These are phyloP conservation scores for Ectropis grisescens DNA, from an alignment of 1,140 invertebrate species.

Conservation along the genomic window DNA sequence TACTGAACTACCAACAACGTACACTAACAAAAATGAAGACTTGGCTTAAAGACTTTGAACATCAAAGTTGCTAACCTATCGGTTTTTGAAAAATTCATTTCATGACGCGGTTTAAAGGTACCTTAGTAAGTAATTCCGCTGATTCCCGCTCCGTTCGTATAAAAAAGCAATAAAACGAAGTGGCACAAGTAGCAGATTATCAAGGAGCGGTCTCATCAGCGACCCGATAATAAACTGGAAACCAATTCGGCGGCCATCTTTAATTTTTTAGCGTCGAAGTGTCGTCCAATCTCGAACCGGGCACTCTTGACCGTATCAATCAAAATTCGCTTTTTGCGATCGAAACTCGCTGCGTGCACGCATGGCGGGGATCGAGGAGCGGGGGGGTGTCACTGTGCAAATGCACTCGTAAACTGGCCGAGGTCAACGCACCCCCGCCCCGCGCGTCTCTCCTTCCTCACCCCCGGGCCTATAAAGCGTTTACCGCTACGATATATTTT, in stretches of 20 bases:
- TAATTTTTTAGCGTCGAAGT: slow-evolving; percentile 24
- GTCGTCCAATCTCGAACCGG: slow-evolving; percentile 17
- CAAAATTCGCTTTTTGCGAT: slow-evolving; percentile 59
- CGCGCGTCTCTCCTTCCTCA: slow-evolving; percentile 9
- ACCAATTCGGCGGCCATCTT: slow-evolving; percentile 25
- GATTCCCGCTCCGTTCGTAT: too few relatives aligned
- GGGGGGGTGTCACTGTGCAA: slow-evolving; percentile 54
- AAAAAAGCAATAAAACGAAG: too few relatives aligned
- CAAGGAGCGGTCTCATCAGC: slow-evolving; percentile 5
- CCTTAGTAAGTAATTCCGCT: too few relatives aligned
- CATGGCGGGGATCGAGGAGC: slow-evolving; percentile 17
- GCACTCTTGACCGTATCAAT: slow-evolving; percentile 44
- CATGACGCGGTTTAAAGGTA: too few relatives aligned
- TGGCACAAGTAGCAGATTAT: too few relatives aligned
- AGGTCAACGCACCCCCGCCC: slow-evolving; percentile 48
- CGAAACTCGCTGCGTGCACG: slow-evolving; percentile 44
- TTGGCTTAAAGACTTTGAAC: too few relatives aligned
- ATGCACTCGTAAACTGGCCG: slow-evolving; percentile 57
- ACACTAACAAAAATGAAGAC: too few relatives aligned
- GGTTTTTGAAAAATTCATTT: too few relatives aligned
- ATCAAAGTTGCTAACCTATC: too few relatives aligned
- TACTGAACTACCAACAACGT: too few relatives aligned
- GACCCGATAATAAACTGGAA: slow-evolving; percentile 23
- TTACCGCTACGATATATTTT: slow-evolving; percentile 50
- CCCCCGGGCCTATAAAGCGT: slow-evolving; percentile 31